These are phyloP conservation scores for Creontiades dilutus DNA, from an alignment of 2,888 invertebrate species.

Conservation along the genomic window DNA sequence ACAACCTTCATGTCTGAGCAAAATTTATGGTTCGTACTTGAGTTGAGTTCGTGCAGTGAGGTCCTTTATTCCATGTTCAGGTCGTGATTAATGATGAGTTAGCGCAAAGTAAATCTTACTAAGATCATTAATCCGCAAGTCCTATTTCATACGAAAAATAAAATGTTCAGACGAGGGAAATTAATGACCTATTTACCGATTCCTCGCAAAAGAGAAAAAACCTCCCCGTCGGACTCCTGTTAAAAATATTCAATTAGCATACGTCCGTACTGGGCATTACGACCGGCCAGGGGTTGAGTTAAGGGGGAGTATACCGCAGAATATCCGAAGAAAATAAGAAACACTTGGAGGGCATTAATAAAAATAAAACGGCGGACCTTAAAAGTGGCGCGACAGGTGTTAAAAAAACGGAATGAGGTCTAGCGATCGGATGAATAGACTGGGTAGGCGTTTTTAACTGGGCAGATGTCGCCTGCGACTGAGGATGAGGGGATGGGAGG, in stretches of 20 bases:
- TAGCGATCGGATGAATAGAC: conserved; percentile 21
- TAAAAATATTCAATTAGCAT: background rate
- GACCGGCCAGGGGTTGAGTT: background rate
- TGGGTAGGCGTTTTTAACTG: conserved; percentile 24
- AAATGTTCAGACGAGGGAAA: background rate
- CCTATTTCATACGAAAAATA: background rate
- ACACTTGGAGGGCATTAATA: background rate
- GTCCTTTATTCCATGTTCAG: background rate
- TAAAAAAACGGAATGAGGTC: conserved; percentile 34
- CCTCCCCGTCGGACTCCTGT: background rate
- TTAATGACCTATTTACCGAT: conserved; percentile 22
- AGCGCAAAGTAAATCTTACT: background rate
- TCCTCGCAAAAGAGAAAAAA: background rate
- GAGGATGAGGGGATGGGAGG: background rate
- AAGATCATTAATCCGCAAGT: conserved; percentile 16
- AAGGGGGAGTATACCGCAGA: background rate
- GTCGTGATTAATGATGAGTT: background rate
- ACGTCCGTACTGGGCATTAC: background rate
- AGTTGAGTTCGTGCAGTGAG: background rate
- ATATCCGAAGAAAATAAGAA: background rate
- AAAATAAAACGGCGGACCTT: background rate
- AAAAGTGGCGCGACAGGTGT: conserved; percentile 36
- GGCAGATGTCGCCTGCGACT: conserved; percentile 6
- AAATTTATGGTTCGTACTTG: conserved; percentile 10
- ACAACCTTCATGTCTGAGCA: too few species aligned